A percentile compares a stretch with the other conserved stretches of the same genome.
Conservation (phyloP, 2,797 vertebrate species). For the Corythornis leucogaster region DNA sequence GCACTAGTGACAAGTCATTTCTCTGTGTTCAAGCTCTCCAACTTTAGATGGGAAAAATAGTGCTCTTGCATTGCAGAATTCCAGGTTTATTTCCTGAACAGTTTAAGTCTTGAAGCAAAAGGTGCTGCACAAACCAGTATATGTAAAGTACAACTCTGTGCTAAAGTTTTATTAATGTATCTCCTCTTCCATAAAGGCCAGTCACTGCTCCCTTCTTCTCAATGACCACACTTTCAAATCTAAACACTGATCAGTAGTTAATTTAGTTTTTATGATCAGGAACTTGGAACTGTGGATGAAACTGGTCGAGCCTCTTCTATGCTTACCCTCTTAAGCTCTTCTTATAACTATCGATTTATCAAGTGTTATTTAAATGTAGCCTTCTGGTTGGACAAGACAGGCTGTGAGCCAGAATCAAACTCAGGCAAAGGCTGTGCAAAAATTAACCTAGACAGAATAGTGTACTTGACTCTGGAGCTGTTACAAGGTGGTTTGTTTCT, state of each 20-base stretch:
- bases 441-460: not conserved
- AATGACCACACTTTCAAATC: not conserved
- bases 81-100: not conserved
- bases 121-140: not conserved
- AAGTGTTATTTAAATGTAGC: not conserved
- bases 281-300: not conserved
- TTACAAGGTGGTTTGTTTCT: not conserved
- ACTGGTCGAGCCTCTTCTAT: not conserved
- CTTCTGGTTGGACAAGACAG: not conserved
- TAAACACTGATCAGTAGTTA: not conserved
- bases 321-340: not conserved
- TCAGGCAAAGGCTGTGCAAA: conserved; percentile 7
- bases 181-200: not conserved
- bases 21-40: not conserved
- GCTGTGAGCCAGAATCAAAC: not conserved
- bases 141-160: not conserved
- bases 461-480: not conserved
- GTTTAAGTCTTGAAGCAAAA: not conserved
- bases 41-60: not conserved
- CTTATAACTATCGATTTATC: not conserved
- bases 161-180: not conserved
- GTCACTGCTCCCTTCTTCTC: not conserved
- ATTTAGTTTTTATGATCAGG: not conserved
- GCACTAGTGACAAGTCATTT: not conserved
- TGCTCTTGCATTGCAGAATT: not conserved